These are phyloP conservation scores for Acromyrmex echinatior DNA, from an alignment of 1,140 invertebrate species.

Conservation along the genomic window DNA sequence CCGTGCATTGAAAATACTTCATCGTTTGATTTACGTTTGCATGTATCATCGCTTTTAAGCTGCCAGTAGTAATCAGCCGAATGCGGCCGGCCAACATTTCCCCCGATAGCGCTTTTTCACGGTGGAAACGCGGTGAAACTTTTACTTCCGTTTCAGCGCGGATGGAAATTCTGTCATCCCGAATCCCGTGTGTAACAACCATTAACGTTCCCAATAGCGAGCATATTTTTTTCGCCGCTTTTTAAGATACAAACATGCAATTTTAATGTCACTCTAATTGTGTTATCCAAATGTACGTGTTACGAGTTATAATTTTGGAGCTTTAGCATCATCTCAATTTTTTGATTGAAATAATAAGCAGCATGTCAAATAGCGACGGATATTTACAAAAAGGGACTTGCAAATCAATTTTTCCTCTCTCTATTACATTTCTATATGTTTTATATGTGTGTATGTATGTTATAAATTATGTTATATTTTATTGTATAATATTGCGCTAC, in stretches of 20 bases:
- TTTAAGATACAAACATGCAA: slow-evolving; percentile 32
- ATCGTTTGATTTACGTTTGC: slow-evolving; percentile 63
- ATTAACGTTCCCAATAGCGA: slow-evolving; percentile 38
- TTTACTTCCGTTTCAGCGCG: slow-evolving; percentile 50
- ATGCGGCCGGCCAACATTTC: slow-evolving; percentile 50
- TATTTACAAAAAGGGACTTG: background rate
- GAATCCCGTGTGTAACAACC: slow-evolving; percentile 43
- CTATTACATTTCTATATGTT: background rate
- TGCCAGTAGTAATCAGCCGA: slow-evolving; percentile 62
- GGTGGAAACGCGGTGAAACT: slow-evolving; percentile 54
- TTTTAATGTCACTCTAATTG: slow-evolving; percentile 7
- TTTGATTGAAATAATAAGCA: background rate
- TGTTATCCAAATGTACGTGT: background rate
- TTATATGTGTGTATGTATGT: background rate
- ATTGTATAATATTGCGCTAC: background rate
- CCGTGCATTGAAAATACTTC: slow-evolving; percentile 59
- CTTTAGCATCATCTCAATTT: background rate
- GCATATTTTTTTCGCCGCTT: slow-evolving; percentile 13
- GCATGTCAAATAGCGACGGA: background rate
- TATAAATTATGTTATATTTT: background rate
- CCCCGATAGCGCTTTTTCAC: slow-evolving; percentile 60
- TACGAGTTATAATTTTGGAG: background rate
- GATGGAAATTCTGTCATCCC: slow-evolving; percentile 54
- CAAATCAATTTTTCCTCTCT: background rate
- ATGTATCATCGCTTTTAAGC: slow-evolving; percentile 63